Percentiles rank a stretch among this genome's conserved stretches.
phyloP scores from a whole-genome alignment of 2,888 invertebrate genomes.

The Pterostichus niger region DNA sequence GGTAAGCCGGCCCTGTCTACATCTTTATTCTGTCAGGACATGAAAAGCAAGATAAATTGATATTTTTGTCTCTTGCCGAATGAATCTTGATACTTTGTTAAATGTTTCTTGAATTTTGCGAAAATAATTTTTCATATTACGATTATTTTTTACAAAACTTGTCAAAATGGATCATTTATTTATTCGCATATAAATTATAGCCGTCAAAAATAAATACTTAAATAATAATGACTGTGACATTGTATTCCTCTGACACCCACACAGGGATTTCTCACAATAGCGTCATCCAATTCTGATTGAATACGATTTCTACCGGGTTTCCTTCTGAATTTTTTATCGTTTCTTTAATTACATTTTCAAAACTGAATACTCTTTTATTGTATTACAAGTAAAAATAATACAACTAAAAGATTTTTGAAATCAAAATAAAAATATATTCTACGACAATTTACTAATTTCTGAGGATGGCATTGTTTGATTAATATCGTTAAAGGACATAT shows the following conservation, averaged over 20 bases:
- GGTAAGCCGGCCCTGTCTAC: constrained; percentile 52
- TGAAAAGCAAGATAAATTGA: constrained; percentile 63
- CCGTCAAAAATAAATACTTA: constrained; percentile 49
- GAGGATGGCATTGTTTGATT: no score
- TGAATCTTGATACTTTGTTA: constrained; percentile 59
- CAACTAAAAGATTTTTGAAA: no score
- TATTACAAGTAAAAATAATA: no score
- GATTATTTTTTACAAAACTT: constrained; percentile 52
- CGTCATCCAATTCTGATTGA: not conserved
- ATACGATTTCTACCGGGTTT: not conserved
- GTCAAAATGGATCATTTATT: constrained; percentile 56
- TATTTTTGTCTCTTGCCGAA: constrained; percentile 58
- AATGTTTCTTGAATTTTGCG: constrained; percentile 60
- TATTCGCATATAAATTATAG: constrained; percentile 51
- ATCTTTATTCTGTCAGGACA: constrained; percentile 53
- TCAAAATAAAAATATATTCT: no score
- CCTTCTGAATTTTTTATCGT: not conserved
- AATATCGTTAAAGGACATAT: no score
- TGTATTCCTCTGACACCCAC: constrained; percentile 10
- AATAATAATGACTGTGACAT: constrained; percentile 24
- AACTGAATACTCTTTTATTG: no score
- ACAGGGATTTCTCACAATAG: constrained; percentile 24
- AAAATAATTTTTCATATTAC: constrained; percentile 62
- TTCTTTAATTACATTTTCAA: not conserved
- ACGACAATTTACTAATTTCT: no score